Conservation (phyloP, 2,888 invertebrate genomes). For the Nysson spinosus region DNA sequence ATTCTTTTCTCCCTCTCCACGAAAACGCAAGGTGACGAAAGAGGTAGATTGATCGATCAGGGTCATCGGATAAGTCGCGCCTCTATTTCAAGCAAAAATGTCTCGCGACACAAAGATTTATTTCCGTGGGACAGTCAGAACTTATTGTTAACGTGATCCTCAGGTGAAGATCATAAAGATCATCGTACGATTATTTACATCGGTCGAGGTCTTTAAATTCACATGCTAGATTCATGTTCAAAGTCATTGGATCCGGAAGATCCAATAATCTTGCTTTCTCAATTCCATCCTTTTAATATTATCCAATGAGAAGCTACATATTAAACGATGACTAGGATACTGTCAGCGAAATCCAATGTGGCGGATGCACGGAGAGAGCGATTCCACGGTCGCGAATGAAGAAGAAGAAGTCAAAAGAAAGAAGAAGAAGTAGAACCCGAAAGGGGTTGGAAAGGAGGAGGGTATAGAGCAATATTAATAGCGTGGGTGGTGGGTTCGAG, state of each 20-base stretch:
- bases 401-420: constrained; percentile 3
- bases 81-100: constrained; percentile 27
- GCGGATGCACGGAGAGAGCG: constrained; percentile 14
- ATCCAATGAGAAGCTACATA: too few relatives aligned
- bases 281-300: too few relatives aligned
- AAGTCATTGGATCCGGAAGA: too few relatives aligned
- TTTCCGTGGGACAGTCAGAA: constrained; percentile 10
- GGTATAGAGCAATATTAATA: constrained; percentile 72
- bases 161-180: too few relatives aligned
- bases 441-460: constrained; percentile 39
- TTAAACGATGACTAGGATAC: too few relatives aligned
- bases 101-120: too few relatives aligned
- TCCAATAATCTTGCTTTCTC: too few relatives aligned
- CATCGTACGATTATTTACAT: too few relatives aligned
- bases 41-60: constrained; percentile 46
- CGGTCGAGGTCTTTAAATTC: too few relatives aligned
- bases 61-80: constrained; percentile 22
- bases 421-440: neutral
- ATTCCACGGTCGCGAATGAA: constrained; percentile 14
- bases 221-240: too few relatives aligned
- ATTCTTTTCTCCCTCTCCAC: constrained; percentile 2
- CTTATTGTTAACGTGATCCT: too few relatives aligned
- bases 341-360: constrained; percentile 45
- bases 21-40: constrained; percentile 31
- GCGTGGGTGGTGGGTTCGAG: constrained; percentile 72